Conservation (phyloP, 1,140 invertebrate species). For the Littorina saxatilis region DNA sequence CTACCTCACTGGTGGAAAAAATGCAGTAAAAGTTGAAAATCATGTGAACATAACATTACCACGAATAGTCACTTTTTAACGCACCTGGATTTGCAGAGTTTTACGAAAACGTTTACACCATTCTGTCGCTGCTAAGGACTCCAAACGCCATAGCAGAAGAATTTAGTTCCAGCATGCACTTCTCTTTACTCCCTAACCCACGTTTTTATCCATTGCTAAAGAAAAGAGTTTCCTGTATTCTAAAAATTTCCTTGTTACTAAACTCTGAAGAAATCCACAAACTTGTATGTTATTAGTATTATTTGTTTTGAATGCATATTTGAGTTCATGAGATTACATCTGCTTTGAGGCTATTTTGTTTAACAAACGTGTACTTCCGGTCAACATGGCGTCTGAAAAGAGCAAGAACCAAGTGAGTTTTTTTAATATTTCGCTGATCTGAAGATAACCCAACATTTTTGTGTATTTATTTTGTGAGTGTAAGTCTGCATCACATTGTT, state of each 20-base stretch:
- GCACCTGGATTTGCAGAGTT: too few relatives aligned
- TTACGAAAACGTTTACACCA: too few relatives aligned
- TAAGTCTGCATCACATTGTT: too few relatives aligned
- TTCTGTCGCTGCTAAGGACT: conserved; percentile 27
- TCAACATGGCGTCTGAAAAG: conserved; percentile 45
- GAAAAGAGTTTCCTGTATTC: too few relatives aligned
- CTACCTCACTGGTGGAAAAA: too few relatives aligned
- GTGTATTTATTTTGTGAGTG: too few relatives aligned
- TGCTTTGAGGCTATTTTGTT: neutral
- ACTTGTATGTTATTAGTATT: neutral
- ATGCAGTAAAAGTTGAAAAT: too few relatives aligned
- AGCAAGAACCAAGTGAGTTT: neutral
- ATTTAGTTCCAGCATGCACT: conserved; percentile 26
- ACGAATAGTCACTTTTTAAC: too few relatives aligned
- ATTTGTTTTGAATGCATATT: neutral
- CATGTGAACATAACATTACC: too few relatives aligned
- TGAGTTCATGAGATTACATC: neutral
- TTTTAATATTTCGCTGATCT: too few relatives aligned
- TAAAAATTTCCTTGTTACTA: too few relatives aligned
- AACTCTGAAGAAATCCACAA: neutral
- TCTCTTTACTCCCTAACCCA: neutral
- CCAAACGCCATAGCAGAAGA: conserved; percentile 19
- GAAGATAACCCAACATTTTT: too few relatives aligned
- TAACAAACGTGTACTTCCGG: conserved; percentile 52
- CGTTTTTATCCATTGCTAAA: neutral